Conservation (phyloP, 2,888 invertebrate species). For the Campaea margaritaria region DNA sequence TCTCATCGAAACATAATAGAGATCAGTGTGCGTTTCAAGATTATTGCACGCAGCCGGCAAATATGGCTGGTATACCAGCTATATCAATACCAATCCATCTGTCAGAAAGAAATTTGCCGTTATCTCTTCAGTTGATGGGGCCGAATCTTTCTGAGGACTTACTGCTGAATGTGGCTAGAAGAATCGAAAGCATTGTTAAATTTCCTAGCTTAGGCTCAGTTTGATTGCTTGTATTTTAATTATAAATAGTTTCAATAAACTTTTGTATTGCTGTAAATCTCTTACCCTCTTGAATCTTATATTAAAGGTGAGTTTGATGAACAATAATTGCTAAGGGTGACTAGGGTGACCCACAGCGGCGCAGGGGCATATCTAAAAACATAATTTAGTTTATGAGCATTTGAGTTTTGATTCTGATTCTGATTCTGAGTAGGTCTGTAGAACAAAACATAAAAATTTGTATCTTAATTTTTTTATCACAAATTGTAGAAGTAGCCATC, state of each 20-base stretch:
- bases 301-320: too few species aligned
- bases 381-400: too few species aligned
- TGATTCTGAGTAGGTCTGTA: too few species aligned
- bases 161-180: constrained; percentile 91
- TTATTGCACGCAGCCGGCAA: constrained; percentile 97
- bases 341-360: too few species aligned
- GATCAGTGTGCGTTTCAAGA: constrained; percentile 96
- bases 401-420: too few species aligned
- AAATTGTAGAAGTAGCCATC: too few species aligned
- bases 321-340: too few species aligned
- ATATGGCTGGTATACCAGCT: constrained; percentile 98
- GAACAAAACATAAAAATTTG: too few species aligned
- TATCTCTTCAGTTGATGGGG: constrained; percentile 96
- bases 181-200: constrained; percentile 90
- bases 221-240: constrained; percentile 2
- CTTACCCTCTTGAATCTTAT: too few species aligned
- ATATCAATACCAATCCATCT: constrained; percentile 93
- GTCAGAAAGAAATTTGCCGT: constrained; percentile 90
- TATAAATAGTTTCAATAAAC: background rate
- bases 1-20: constrained; percentile 90
- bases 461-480: too few species aligned
- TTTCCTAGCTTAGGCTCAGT: constrained; percentile 79
- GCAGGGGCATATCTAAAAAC: too few species aligned
- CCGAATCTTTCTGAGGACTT: constrained; percentile 90
- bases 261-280: background rate